These are phyloP conservation scores for Haemorhous mexicanus DNA, from an alignment of 2,113 vertebrate species.

Conservation along the genomic window DNA sequence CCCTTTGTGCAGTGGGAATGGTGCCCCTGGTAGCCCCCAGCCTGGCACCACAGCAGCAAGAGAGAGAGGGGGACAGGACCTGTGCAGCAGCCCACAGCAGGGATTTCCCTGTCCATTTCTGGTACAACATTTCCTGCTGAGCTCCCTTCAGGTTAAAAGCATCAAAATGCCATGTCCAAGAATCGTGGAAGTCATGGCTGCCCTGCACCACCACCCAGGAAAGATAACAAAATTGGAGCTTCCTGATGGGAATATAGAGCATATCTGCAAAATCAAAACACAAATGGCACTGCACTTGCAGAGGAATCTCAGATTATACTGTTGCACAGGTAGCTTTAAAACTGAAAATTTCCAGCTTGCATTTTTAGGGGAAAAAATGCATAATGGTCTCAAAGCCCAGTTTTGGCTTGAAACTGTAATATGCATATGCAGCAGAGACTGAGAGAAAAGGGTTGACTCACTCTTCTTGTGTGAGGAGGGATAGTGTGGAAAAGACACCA, in stretches of 20 bases:
- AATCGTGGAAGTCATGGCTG: background rate
- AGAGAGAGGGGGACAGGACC: background rate
- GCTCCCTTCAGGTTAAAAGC: background rate
- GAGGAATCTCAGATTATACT: background rate
- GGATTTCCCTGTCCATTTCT: background rate
- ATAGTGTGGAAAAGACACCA: conserved; percentile 50
- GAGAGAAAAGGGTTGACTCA: conserved; percentile 30
- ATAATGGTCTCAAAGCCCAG: background rate
- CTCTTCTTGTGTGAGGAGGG: conserved; percentile 33
- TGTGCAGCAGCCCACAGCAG: background rate
- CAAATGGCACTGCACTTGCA: background rate
- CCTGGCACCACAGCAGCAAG: fast-evolving
- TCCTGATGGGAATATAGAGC: background rate
- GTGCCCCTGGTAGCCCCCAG: background rate
- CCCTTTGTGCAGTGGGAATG: fast-evolving
- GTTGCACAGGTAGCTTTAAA: background rate
- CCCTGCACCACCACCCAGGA: background rate
- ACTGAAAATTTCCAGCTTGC: background rate
- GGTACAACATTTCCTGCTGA: background rate
- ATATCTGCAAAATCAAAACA: background rate
- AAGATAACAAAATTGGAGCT: background rate
- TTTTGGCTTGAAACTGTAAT: background rate
- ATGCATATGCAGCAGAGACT: background rate
- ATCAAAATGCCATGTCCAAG: fast-evolving
- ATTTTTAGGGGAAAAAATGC: background rate